Base-by-base conservation (phyloP, 1,140 invertebrate species). In the Drosophila bocki region DNA sequence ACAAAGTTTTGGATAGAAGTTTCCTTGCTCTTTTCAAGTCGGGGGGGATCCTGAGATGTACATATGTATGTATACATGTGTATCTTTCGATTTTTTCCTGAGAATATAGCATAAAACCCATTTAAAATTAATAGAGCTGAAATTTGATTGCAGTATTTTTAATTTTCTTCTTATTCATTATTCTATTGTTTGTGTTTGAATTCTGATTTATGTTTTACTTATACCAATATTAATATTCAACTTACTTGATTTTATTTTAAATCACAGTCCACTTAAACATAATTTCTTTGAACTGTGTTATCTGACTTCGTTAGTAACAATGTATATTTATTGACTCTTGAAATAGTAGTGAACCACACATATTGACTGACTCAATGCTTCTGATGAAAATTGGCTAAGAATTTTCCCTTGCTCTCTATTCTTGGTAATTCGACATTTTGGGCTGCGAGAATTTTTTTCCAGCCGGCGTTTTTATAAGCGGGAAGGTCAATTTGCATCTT, bases 391-490 rank as follows among this genome's bases (percentile, higher is more conserved):
- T n/a, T 15, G n/a, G 12, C 37, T 1, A 17, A 12, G 35, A 42
- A 26, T 69, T 51, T 69, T 68, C 44, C 37, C 35, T 29, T 29
- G 22, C 15, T 19, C 45, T 44, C 15, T 9, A 6, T 69, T 69
- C 60, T 50, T 35, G 60, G 65, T 70, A 48, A 41, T 63, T 58
- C n/a, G 51, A 11, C 1, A 33, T 35, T 65, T 47, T 42, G 61
- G 47, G 29, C 61, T 35, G 48, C 22, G 12, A 44, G 32, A 54
- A 37, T 67, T 70, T 69, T 69, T 67, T 68, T 54, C 61, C 61
- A 69, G 45, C 65, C 65, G 65, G 61, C 61, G 13, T 69, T 67
- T 67, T 69, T 67, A 69, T 65, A 65, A 42, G 44, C 60, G 60
- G 9, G 48, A 17, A 69, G 65, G 65, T 69, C 32, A 35, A 53